These are phyloP conservation scores for Oryzias celebensis DNA, from an alignment of 2,113 vertebrate genomes.

Conservation along the genomic window DNA sequence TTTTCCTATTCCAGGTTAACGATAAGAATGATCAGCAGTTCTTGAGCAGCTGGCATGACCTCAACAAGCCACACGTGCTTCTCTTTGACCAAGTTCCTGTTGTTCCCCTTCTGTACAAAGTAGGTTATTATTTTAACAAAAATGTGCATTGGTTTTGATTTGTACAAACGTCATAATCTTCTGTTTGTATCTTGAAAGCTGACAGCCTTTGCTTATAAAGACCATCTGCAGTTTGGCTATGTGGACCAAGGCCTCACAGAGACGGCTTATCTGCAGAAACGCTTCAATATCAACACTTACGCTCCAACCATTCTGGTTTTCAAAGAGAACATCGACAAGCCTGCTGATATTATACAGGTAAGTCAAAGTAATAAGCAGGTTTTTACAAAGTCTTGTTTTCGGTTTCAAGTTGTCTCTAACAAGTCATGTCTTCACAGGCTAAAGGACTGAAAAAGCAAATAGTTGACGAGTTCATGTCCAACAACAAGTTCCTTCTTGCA, in stretches of 20 bases:
- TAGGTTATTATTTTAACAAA: background rate
- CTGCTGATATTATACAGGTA: conserved; percentile 90
- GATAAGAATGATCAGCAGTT: conserved; percentile 87
- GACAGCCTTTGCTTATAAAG: conserved; percentile 89
- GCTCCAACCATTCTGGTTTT: conserved; percentile 90
- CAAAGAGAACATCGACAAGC: conserved; percentile 86
- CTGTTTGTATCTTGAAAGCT: conserved; percentile 73
- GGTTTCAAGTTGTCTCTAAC: background rate
- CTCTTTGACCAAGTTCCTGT: conserved; percentile 89
- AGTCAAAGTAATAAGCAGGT: background rate
- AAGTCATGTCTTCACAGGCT: conserved; percentile 71
- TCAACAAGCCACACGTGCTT: conserved; percentile 93
- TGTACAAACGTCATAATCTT: background rate
- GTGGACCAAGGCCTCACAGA: conserved; percentile 86
- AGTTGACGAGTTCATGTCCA: conserved; percentile 91
- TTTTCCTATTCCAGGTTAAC: conserved; percentile 80
- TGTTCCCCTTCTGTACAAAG: conserved; percentile 89
- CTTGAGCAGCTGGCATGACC: conserved; percentile 88
- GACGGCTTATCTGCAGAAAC: conserved; percentile 81
- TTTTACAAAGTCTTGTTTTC: background rate
- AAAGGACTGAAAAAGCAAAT: conserved; percentile 92
- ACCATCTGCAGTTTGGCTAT: conserved; percentile 91
- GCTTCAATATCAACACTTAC: conserved; percentile 89
- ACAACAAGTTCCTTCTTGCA: conserved; percentile 91
- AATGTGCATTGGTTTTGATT: background rate